Conservation (phyloP, 1,140 invertebrate genomes). For the Brachionus koreanus region DNA sequence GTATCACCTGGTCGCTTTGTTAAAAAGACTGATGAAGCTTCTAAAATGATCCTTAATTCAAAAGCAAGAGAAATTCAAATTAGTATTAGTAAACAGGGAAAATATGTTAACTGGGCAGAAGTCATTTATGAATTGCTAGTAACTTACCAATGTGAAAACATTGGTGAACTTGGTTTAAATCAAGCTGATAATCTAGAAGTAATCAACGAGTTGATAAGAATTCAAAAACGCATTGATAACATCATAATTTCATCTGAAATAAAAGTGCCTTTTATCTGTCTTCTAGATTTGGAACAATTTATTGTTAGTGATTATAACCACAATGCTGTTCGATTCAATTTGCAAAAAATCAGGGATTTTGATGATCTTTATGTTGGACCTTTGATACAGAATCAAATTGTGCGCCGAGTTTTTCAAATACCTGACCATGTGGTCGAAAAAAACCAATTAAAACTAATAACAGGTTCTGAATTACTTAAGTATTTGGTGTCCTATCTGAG, state of each 20-base stretch:
- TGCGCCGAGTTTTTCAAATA: constrained; percentile 9
- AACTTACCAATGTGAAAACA: background rate
- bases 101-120: constrained; percentile 24
- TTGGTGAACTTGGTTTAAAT: background rate
- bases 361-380: constrained; percentile 21
- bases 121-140: background rate
- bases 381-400: constrained; percentile 5
- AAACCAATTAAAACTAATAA: constrained; percentile 8
- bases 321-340: background rate
- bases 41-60: constrained; percentile 5
- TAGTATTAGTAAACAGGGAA: background rate
- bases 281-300: constrained; percentile 1
- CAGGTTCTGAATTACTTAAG: constrained; percentile 5
- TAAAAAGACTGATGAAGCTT: background rate
- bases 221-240: constrained; percentile 16
- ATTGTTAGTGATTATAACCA: constrained; percentile 13
- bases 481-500: background rate
- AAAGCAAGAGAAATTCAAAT: constrained; percentile 21
- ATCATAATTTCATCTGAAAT: background rate
- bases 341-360: background rate
- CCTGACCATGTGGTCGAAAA: background rate
- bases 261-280: background rate
- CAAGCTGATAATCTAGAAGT: constrained; percentile 13
- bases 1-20: background rate
- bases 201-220: background rate